Percentiles rank a stretch among this genome's conserved stretches.
Conservation (phyloP, 2,888 invertebrate genomes). For the Acanthosepion lycidas region DNA sequence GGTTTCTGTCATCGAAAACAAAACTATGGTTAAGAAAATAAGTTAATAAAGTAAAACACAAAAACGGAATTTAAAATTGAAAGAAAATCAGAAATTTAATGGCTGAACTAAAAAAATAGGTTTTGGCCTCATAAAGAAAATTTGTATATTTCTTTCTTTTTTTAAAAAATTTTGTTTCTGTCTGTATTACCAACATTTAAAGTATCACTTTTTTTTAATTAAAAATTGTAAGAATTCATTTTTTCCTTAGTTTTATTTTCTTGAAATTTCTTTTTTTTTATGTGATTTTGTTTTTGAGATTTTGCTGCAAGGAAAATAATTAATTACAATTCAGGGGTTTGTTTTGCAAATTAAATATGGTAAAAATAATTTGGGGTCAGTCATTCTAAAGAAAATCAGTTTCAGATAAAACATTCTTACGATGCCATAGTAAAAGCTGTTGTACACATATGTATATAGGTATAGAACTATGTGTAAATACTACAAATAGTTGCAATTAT, state of each 20-base stretch:
- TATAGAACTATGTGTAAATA: not conserved
- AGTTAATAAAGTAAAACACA: not conserved
- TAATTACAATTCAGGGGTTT: not conserved
- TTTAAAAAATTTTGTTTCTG: not conserved
- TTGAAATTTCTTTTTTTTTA: not conserved
- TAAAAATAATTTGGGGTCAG: not conserved
- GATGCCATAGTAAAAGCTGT: not conserved
- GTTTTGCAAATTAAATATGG: not conserved
- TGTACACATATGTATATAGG: not conserved
- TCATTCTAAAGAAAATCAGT: not conserved
- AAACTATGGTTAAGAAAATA: not conserved
- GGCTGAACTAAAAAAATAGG: not conserved
- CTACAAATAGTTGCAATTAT: not conserved
- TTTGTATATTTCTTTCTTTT: not conserved
- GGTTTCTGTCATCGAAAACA: not conserved
- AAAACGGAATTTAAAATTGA: not conserved
- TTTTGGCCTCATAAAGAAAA: not conserved
- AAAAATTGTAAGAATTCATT: not conserved
- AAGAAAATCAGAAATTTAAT: not conserved
- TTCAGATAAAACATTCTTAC: not conserved
- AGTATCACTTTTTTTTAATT: not conserved
- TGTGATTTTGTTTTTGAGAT: not conserved
- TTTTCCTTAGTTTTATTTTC: not conserved
- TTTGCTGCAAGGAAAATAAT: not conserved
- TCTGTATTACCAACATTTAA: not conserved